Conservation (phyloP, 2,113 vertebrate genomes). For the Egretta garzetta region DNA sequence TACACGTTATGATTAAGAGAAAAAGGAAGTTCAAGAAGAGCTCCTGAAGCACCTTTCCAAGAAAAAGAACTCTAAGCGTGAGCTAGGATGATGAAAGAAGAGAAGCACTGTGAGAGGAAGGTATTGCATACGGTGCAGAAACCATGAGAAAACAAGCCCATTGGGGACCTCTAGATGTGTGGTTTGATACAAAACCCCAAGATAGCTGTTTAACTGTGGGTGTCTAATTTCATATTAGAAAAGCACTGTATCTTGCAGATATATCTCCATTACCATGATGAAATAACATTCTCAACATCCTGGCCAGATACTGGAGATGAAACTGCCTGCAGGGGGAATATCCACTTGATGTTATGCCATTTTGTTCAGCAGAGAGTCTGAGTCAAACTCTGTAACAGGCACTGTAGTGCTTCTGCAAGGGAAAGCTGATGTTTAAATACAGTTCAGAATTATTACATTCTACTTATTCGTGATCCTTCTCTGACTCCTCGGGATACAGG, state of each 20-base stretch:
- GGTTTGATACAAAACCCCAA: slow-evolving; percentile 49
- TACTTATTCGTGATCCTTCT: neutral
- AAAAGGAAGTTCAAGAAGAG: neutral
- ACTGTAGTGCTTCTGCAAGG: neutral
- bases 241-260: neutral
- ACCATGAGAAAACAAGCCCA: slow-evolving; percentile 23
- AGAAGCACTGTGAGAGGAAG: neutral
- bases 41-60: neutral
- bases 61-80: neutral
- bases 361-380: neutral
- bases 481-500: neutral
- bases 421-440: neutral
- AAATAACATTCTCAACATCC: neutral
- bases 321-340: slow-evolving; percentile 7
- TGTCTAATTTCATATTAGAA: slow-evolving; percentile 8
- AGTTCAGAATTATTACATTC: neutral
- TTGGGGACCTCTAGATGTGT: slow-evolving; percentile 30
- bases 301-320: neutral
- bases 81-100: neutral
- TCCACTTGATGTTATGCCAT: neutral
- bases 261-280: neutral
- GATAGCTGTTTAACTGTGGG: slow-evolving; percentile 8
- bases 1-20: neutral
- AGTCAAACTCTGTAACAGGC: neutral
- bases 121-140: neutral